phyloP scores from a whole-genome alignment of 2,888 invertebrate species.

The Hermodice carunculata region DNA sequence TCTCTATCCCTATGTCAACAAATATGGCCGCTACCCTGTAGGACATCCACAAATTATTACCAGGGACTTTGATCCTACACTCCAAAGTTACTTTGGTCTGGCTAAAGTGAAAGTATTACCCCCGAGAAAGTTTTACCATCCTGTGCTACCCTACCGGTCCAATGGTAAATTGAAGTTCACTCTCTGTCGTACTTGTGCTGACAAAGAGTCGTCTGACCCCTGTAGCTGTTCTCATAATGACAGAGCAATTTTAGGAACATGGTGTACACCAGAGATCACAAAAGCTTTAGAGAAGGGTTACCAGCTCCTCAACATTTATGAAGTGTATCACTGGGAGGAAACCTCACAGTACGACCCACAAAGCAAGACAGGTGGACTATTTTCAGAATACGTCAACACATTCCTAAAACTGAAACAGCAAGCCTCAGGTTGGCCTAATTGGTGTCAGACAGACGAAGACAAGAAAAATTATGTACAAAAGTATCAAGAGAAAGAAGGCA shows the following conservation, averaged over 20 bases:
- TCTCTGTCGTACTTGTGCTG: conserved; percentile 59
- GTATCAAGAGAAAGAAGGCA: conserved; percentile 41
- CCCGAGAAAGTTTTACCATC: conserved; percentile 50
- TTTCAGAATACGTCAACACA: conserved; percentile 56
- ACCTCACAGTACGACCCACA: conserved; percentile 35
- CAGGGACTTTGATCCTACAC: conserved; percentile 38
- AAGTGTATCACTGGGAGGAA: conserved; percentile 61
- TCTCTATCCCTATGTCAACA: conserved; percentile 51
- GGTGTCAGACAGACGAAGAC: conserved; percentile 39
- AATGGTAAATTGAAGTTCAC: conserved; percentile 59
- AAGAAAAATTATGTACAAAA: conserved; percentile 40
- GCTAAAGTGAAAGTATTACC: conserved; percentile 49
- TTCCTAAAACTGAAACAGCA: conserved; percentile 52
- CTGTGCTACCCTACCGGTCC: conserved; percentile 54
- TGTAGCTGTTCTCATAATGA: conserved; percentile 58
- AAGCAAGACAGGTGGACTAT: conserved; percentile 44
- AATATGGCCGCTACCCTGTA: conserved; percentile 44
- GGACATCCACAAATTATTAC: conserved; percentile 48
- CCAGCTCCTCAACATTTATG: conserved; percentile 51
- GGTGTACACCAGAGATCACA: conserved; percentile 60
- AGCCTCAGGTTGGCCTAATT: conserved; percentile 47
- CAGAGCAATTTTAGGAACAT: conserved; percentile 54
- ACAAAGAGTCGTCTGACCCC: conserved; percentile 39
- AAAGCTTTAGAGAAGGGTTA: conserved; percentile 60
- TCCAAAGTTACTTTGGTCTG: conserved; percentile 48